Percentiles rank a stretch among this genome's conserved stretches.
phyloP scores from a whole-genome alignment of 2,797 vertebrate genomes.

The Jordanella pulchra region DNA sequence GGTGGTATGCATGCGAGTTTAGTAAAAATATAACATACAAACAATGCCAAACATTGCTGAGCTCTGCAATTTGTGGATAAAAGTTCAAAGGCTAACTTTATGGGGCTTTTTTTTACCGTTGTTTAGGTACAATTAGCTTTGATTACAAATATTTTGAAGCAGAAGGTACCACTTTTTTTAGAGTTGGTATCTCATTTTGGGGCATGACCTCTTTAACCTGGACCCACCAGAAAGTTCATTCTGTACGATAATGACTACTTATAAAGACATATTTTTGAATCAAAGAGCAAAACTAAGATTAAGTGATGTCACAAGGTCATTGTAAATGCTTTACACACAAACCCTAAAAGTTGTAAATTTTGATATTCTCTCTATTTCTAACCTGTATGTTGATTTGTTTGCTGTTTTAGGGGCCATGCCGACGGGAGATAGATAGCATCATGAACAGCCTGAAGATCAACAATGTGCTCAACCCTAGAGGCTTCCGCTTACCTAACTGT shows the following conservation, averaged over 20 bases:
- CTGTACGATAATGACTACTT: conserved; percentile 1
- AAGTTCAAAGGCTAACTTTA: conserved; percentile 21
- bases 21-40: conserved; percentile 39
- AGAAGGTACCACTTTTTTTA: conserved; percentile 39
- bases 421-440: conserved; percentile 92
- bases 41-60: conserved; percentile 30
- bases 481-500: conserved; percentile 95
- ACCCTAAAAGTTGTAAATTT: neutral
- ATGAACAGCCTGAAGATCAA: conserved; percentile 90
- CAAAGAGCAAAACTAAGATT: neutral
- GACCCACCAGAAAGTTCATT: conserved; percentile 19
- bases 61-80: conserved; percentile 51
- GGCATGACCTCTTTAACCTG: conserved; percentile 27
- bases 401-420: conserved; percentile 88
- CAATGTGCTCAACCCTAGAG: conserved; percentile 89
- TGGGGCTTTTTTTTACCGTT: conserved; percentile 16
- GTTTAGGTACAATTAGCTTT: conserved; percentile 38
- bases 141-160: conserved; percentile 35
- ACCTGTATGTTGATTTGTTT: conserved; percentile 39
- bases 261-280: neutral
- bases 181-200: conserved; percentile 32
- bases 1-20: conserved; percentile 37
- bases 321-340: neutral
- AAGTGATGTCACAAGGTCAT: no score
- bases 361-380: conserved; percentile 24